Evolutionary conservation across 2,888 invertebrate species (phyloP).

Genomic region (Plebejus melissa): DNA sequence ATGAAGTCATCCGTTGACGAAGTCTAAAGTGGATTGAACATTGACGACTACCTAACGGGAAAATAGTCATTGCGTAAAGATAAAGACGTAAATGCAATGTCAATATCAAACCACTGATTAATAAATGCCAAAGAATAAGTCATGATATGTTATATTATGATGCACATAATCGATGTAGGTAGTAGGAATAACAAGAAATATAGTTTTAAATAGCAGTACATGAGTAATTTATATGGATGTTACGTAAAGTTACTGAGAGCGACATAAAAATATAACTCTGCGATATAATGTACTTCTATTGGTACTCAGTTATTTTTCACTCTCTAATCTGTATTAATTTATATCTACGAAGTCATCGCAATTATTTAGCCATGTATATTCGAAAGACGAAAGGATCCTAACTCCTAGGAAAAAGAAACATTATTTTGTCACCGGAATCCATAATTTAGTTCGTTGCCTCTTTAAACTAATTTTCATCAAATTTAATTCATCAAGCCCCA

Average conservation of each 20-base stretch:
- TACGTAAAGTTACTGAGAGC: constrained; percentile 8
- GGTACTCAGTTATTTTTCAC: neutral
- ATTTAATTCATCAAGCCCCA: too few species aligned
- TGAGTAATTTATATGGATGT: neutral
- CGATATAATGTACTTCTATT: neutral
- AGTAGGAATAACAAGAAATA: neutral
- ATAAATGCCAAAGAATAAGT: neutral
- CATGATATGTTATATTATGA: neutral
- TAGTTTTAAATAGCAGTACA: neutral
- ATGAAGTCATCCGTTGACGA: constrained; percentile 7
- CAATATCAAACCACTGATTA: constrained; percentile 1
- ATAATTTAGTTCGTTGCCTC: too few species aligned
- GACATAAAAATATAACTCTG: neutral
- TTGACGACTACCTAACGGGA: neutral
- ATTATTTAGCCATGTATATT: too few species aligned
- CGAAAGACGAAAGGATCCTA: too few species aligned
- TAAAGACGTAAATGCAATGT: neutral
- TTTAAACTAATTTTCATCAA: too few species aligned
- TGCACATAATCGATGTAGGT: neutral
- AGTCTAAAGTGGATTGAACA: neutral
- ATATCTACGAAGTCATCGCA: too few species aligned
- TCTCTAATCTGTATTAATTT: too few species aligned
- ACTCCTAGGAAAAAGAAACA: too few species aligned
- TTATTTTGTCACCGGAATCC: too few species aligned
- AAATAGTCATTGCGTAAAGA: neutral